phyloP scores from a whole-genome alignment of 2,113 vertebrate species.

The Hypanus sabinus region DNA sequence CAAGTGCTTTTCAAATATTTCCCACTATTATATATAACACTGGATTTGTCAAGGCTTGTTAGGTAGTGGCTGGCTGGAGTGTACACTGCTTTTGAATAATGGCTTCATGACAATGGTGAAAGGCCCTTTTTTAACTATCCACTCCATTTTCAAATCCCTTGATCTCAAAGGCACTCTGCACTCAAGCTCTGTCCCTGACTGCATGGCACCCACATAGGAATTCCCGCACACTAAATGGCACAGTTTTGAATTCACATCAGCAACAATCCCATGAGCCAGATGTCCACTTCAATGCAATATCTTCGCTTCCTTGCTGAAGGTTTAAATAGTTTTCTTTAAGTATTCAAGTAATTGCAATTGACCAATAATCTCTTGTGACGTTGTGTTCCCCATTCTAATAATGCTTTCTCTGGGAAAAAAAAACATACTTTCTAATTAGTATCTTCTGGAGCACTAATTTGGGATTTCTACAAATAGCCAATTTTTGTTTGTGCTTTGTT shows the following conservation, averaged over 20 bases:
- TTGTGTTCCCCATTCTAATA: too few relatives aligned
- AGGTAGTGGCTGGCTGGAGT: neutral
- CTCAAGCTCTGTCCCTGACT: neutral
- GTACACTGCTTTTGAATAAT: neutral
- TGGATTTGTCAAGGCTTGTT: slow-evolving; percentile 19
- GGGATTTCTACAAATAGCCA: too few relatives aligned
- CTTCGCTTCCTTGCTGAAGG: too few relatives aligned
- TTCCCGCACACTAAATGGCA: neutral
- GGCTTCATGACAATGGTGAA: slow-evolving; percentile 1
- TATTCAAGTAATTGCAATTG: too few relatives aligned
- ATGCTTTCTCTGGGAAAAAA: too few relatives aligned
- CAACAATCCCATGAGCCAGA: neutral
- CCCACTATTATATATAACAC: neutral
- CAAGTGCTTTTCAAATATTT: neutral
- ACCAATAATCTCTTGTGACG: too few relatives aligned
- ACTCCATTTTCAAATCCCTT: neutral
- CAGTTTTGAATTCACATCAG: neutral
- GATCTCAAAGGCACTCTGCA: neutral
- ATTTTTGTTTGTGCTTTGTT: too few relatives aligned
- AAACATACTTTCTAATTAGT: too few relatives aligned
- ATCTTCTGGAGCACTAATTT: too few relatives aligned
- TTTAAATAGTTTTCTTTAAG: neutral
- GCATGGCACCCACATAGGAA: neutral
- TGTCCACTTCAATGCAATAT: neutral
- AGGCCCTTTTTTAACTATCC: neutral